Conservation (phyloP, 2,113 vertebrate species). For the Micronisus gabar region DNA sequence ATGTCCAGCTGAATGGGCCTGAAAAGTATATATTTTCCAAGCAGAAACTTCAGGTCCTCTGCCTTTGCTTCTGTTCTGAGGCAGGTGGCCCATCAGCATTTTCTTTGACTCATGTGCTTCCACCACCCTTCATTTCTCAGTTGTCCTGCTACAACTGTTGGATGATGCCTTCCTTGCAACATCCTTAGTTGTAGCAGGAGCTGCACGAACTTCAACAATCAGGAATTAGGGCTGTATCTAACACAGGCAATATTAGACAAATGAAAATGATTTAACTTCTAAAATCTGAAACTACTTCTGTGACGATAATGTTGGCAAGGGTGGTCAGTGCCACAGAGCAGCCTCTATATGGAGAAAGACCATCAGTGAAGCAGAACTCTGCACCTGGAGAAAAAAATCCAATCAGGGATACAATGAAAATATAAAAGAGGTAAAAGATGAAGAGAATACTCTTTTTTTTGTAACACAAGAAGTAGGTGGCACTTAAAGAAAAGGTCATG, state of each 20-base stretch:
- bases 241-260: neutral
- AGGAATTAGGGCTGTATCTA: neutral
- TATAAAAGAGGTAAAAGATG: neutral
- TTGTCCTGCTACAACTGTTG: neutral
- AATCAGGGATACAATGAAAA: neutral
- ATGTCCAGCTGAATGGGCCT: accelerated
- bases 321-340: neutral
- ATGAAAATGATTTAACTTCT: neutral
- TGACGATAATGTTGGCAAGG: neutral
- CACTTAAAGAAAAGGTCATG: neutral
- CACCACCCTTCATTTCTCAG: neutral
- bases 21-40: neutral
- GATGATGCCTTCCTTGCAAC: neutral
- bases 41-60: neutral
- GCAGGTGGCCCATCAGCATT: neutral
- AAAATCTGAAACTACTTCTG: neutral
- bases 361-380: neutral
- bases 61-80: neutral
- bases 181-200: neutral
- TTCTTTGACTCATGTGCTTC: neutral
- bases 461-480: accelerated
- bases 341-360: neutral
- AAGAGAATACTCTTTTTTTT: neutral
- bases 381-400: neutral
- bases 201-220: neutral